Percentiles rank a stretch among this genome's conserved stretches.
phyloP scores from a whole-genome alignment of 2,113 vertebrate species.

The Oncorhynchus nerka region DNA sequence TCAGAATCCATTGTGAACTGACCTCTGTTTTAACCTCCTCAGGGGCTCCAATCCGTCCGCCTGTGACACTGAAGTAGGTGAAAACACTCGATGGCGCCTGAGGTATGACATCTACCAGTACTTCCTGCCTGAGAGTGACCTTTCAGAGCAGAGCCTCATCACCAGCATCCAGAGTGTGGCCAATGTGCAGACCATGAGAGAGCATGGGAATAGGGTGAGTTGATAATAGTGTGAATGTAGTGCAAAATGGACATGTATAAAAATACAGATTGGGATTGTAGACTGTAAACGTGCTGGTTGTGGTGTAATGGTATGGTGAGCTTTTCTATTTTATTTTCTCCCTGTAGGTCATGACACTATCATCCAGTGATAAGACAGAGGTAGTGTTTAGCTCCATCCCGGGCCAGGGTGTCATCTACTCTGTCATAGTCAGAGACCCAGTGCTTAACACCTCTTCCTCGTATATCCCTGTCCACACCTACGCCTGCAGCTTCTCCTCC shows the following conservation, averaged over 20 bases:
- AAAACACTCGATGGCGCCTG: conserved; percentile 77
- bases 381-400: conserved; percentile 83
- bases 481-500: conserved; percentile 85
- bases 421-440: conserved; percentile 87
- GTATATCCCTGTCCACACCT: conserved; percentile 88
- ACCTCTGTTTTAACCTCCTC: not conserved
- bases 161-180: conserved; percentile 76
- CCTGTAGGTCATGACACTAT: conserved; percentile 78
- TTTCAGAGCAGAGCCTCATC: conserved; percentile 77
- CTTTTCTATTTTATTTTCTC: not conserved
- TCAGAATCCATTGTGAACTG: too few species aligned
- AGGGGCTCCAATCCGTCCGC: conserved; percentile 73
- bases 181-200: conserved; percentile 62
- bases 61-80: conserved; percentile 69
- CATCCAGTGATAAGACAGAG: conserved; percentile 71
- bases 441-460: conserved; percentile 83
- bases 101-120: conserved; percentile 89
- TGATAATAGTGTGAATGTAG: not conserved
- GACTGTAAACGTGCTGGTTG: not conserved
- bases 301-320: not conserved
- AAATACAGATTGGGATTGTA: not conserved
- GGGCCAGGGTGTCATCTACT: conserved; percentile 91
- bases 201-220: conserved; percentile 76
- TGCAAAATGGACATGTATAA: not conserved
- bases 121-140: conserved; percentile 85